Percentiles rank a stretch among this genome's conserved stretches.
Evolutionary conservation across 2,797 vertebrate genomes (phyloP).

Genomic region (Eulemur rubriventer): DNA sequence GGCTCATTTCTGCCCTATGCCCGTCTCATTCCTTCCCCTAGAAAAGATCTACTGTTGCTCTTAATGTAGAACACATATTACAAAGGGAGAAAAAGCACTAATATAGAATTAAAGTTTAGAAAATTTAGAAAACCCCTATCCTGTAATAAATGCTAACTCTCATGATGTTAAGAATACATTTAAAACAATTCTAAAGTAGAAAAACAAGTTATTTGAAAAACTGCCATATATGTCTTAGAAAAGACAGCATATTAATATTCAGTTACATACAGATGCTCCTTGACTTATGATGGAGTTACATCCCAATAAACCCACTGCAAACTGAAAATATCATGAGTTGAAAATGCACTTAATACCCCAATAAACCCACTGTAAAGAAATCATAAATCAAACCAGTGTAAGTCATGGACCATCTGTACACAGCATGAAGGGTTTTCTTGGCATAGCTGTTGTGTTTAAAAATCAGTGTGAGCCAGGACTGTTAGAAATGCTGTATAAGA

Average conservation of each 20-base stretch:
- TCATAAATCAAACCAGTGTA: background rate
- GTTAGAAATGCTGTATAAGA: background rate
- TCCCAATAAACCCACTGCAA: background rate
- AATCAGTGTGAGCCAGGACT: background rate
- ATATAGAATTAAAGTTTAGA: background rate
- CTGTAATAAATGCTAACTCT: background rate
- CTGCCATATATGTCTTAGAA: background rate
- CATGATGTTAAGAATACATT: background rate
- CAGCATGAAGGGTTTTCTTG: background rate
- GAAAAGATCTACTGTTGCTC: background rate
- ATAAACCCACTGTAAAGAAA: background rate
- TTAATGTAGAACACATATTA: background rate
- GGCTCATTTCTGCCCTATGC: background rate
- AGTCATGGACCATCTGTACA: background rate
- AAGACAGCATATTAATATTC: background rate
- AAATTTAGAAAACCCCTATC: background rate
- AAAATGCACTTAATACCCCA: background rate
- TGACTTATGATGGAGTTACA: background rate
- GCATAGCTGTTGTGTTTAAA: background rate
- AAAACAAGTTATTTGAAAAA: background rate
- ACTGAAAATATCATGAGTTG: background rate
- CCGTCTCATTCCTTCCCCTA: background rate
- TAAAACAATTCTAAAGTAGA: background rate
- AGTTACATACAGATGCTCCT: background rate
- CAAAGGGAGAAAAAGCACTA: background rate